Percentiles rank a stretch among this genome's conserved stretches.
These are phyloP conservation scores for Callipepla californica DNA, from an alignment of 2,113 vertebrate genomes.

Conservation along the genomic window DNA sequence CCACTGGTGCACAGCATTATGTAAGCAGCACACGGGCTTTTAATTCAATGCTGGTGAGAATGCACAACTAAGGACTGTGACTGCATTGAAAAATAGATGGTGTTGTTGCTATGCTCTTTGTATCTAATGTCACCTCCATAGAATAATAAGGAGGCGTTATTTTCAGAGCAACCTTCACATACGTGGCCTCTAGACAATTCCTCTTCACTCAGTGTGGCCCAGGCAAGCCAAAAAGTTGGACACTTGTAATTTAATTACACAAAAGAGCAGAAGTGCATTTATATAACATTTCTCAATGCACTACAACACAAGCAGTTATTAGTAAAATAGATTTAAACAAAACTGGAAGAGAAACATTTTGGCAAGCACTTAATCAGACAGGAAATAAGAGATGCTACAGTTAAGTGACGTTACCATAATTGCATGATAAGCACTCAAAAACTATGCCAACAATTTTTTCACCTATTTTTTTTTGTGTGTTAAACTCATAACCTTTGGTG, in stretches of 20 bases:
- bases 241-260: neutral
- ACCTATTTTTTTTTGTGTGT: neutral
- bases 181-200: no score
- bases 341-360: neutral
- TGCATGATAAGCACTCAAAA: neutral
- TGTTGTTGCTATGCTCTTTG: no score
- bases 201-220: no score
- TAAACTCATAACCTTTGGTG: neutral
- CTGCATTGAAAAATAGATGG: no score
- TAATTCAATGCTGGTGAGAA: no score
- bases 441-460: neutral
- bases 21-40: no score
- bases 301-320: neutral
- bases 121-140: no score
- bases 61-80: no score
- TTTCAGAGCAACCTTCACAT: no score
- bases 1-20: no score
- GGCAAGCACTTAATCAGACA: neutral
- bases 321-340: neutral
- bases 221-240: no score
- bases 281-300: neutral
- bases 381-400: neutral
- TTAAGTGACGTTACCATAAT: neutral
- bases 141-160: no score
- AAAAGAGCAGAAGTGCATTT: neutral